phyloP scores from a whole-genome alignment of 2,888 invertebrate genomes.

The Tetrapedia diversipes region DNA sequence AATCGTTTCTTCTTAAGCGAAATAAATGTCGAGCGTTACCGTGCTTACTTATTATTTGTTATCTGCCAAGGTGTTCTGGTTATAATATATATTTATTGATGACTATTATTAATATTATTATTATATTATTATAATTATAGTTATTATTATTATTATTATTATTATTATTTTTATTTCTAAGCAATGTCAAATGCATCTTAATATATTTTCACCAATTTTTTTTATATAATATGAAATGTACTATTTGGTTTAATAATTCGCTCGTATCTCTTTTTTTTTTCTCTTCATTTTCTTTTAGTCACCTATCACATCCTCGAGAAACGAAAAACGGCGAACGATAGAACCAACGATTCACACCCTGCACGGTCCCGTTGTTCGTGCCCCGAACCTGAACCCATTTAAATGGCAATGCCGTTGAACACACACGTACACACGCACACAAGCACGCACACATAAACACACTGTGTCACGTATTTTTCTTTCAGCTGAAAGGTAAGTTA shows the following conservation, averaged over 20 bases:
- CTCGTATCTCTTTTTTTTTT: constrained; percentile 66
- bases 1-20: constrained; percentile 68
- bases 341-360: neutral
- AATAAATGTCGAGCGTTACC: constrained; percentile 78
- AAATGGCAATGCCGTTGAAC: too few species aligned
- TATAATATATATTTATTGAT: constrained; percentile 82
- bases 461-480: constrained; percentile 60
- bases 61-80: constrained; percentile 83
- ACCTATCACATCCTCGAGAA: constrained; percentile 78
- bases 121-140: constrained; percentile 73
- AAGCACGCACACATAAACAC: too few species aligned
- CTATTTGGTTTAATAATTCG: constrained; percentile 82
- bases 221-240: constrained; percentile 82
- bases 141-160: constrained; percentile 70
- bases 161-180: constrained; percentile 78
- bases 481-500: constrained; percentile 81
- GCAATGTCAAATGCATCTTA: constrained; percentile 82
- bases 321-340: neutral
- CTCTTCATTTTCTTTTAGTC: constrained; percentile 75
- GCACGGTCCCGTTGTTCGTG: neutral
- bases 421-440: too few species aligned
- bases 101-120: constrained; percentile 76
- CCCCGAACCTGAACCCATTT: neutral
- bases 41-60: constrained; percentile 83
- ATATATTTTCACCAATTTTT: constrained; percentile 82